Base-by-base conservation (phyloP, 2,888 invertebrate species). In the Spilarctia lutea region DNA sequence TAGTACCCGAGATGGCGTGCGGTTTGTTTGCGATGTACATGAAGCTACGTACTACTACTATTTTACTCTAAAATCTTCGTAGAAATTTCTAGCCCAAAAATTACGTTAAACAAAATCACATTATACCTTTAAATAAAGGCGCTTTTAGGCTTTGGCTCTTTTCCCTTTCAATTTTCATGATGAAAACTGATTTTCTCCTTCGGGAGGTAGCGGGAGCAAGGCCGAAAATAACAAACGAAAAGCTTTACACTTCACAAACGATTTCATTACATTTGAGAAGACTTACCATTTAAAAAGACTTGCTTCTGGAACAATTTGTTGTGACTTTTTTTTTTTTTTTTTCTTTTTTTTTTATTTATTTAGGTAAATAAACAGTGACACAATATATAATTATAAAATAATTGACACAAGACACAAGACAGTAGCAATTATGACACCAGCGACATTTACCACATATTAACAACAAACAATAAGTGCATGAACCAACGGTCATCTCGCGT, bases 181-280 rank as follows among this genome's bases (percentile, higher is more conserved):
- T 39, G 45, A 63, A 45, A 68, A 68, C 33, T 42, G 45, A 52
- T 65, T 65, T 73, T 72, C 27, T 70, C 11, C 35, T 33, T 18
- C 70, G 18, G 45, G 45, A 45, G 45, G 45, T 35, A 18, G 65
- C 35, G 33, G 20, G 20, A 48, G 45, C 33, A 24, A 30, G n/a
- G 33, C 27, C 24, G 65, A 68, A 65, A 66, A 69, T 72, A 72
- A 71, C 24, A 68, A 71, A 8, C 4, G 24, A 27, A 48, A 67
- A 63, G 60, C 67, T 60, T 60, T 45, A 66, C 24, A 33, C 42
- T 56, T 60, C n/a, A 63, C 63, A 68, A 42, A 74, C 30, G 16
- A 69, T 65, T 63, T 73, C 45, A 60, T 72, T 72, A 72, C 27
- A 42, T 27, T 72, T 67, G 42, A 33, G 13, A 27, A 35, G 39